Percentiles rank a stretch among this genome's conserved stretches.
phyloP scores from a whole-genome alignment of 2,113 vertebrate genomes.

The Megalops atlanticus region DNA sequence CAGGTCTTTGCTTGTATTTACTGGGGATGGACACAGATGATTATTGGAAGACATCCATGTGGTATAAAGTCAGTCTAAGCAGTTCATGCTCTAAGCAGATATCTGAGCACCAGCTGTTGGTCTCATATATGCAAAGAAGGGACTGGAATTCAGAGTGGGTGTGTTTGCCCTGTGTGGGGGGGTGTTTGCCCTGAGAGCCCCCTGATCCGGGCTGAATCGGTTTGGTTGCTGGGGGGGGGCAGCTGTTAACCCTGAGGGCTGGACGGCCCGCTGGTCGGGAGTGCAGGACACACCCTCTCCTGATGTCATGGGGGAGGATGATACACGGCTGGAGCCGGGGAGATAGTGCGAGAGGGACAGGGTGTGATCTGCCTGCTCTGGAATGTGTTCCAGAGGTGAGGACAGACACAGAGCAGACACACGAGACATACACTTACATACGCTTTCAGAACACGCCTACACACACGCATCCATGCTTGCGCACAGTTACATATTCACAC shows the following conservation, averaged over 20 bases:
- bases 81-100: too few species aligned
- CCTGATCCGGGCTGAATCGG: neutral
- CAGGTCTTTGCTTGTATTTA: neutral
- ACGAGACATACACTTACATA: conserved; percentile 2
- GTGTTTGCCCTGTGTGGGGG: too few species aligned
- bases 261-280: neutral
- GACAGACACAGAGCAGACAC: conserved; percentile 36
- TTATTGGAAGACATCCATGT: neutral
- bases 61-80: neutral
- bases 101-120: neutral
- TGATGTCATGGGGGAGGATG: neutral
- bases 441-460: conserved; percentile 18
- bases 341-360: neutral
- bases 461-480: neutral
- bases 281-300: neutral
- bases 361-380: conserved; percentile 29
- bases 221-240: neutral
- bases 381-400: conserved; percentile 50
- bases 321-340: neutral
- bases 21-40: neutral
- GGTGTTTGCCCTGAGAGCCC: conserved; percentile 57
- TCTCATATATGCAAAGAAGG: too few species aligned
- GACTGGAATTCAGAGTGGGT: too few species aligned
- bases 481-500: neutral
- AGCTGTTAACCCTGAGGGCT: neutral